Evolutionary conservation across 2,888 invertebrate genomes (phyloP), one percentile per base, ranked within the genome.

Genomic region (Dryocosmus kuriphilus): DNA sequence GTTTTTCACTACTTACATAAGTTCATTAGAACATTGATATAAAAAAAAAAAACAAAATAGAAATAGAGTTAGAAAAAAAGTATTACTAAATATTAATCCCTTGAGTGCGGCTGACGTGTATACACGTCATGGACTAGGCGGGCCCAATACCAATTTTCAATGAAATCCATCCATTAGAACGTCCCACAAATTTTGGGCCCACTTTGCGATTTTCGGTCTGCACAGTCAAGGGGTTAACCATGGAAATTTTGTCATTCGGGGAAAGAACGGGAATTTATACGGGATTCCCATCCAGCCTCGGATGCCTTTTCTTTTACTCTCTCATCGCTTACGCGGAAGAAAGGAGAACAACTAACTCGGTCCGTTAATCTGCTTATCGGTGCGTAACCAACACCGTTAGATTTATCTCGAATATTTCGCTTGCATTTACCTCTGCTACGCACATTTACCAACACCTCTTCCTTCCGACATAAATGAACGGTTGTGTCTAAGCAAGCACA

Each of bases 331-430:
- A 30, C 51, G 46, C 71, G 71, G 71, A 71, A 71, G 71, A 71
- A 71, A 67, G 27, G 51, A 51, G 61, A 74, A 60, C 74, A 74
- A 74, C 19, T 32, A 74, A 32, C 35, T 60, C 60, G 74, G 57
- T 74, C 74, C 57, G 74, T 60, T 74, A 74, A 60, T 57, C 74
- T 24, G 35, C 41, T 60, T 74, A 74, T 71, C 71, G 74, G 35
- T 60, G 74, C 74, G 27, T 74, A 74, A 57, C 74, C 74, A 30
- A 61, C 61, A 35, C 74, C 74, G 74, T 74, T 74, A 74, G 60
- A 74, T 74, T 74, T 38, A 60, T 71, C 51, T 51, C 30, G 30
- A 51, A 71, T 71, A 71, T 27, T 32, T 51, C 51, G 30, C n/a
- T 51, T n/a, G 71, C 51, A 46, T 11, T 46, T 41, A 41, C 67